Evolutionary conservation across 1,140 invertebrate genomes (phyloP).

Genomic region (Drosophila teissieri): DNA sequence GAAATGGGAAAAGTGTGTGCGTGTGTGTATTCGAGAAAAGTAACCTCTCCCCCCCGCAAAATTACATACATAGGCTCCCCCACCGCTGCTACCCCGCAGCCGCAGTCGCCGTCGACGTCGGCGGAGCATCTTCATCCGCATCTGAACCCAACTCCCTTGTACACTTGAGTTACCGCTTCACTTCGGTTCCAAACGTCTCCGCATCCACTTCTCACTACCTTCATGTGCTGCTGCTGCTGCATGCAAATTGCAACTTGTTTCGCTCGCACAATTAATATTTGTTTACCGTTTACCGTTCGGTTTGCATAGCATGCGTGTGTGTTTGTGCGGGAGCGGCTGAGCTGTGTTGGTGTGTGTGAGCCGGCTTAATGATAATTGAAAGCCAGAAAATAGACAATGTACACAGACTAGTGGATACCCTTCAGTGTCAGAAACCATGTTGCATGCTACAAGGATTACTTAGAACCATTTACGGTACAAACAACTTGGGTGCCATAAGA

Average conservation of each 20-base stretch:
- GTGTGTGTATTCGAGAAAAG: slow-evolving; percentile 79
- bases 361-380: slow-evolving; percentile 81
- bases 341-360: slow-evolving; percentile 18
- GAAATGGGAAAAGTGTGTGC: slow-evolving; percentile 61
- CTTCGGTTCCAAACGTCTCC: slow-evolving; percentile 65
- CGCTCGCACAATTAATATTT: slow-evolving; percentile 52
- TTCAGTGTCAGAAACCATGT: not conserved
- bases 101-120: slow-evolving; percentile 32
- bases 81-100: slow-evolving; percentile 33
- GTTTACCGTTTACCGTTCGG: slow-evolving; percentile 70
- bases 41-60: slow-evolving; percentile 54
- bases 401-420: not conserved
- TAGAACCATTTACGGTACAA: no score
- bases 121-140: slow-evolving; percentile 27
- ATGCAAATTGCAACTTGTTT: slow-evolving; percentile 53
- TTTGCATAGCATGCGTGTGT: slow-evolving; percentile 2
- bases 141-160: slow-evolving; percentile 63
- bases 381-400: slow-evolving; percentile 1
- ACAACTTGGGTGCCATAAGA: no score
- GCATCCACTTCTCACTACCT: slow-evolving; percentile 45
- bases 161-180: slow-evolving; percentile 80
- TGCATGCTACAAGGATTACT: not conserved
- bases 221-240: slow-evolving; percentile 5
- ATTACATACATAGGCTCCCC: slow-evolving; percentile 20
- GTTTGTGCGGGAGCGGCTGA: slow-evolving; percentile 15